Evolutionary conservation across 1,140 invertebrate species (phyloP).

Genomic region (Achroia grisella): DNA sequence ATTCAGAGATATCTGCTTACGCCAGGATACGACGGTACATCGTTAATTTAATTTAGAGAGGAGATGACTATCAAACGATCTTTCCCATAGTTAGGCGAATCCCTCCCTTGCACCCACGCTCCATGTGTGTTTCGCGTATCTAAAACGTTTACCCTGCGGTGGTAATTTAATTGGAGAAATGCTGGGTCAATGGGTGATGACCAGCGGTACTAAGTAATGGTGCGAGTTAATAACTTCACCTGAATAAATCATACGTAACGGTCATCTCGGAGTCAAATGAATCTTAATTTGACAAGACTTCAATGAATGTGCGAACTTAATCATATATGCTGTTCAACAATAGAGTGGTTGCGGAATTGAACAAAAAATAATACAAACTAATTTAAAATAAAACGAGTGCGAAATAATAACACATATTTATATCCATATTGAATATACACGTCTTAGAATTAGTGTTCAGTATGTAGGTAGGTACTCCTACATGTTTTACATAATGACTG

Average conservation of each 20-base stretch:
- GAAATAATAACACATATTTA: conserved; percentile 24
- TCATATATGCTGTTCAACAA: conserved; percentile 22
- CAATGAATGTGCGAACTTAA: conserved; percentile 44
- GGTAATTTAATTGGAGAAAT: conserved; percentile 32
- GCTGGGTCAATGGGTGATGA: conserved; percentile 48
- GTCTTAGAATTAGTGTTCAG: conserved; percentile 17
- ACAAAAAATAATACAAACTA: conserved; percentile 14
- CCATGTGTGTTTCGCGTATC: background rate
- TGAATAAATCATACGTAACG: conserved; percentile 47
- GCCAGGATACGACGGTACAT: too few species aligned
- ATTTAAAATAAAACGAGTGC: conserved; percentile 12
- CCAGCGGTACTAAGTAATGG: conserved; percentile 23
- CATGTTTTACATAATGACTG: conserved; percentile 11
- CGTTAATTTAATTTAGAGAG: too few species aligned
- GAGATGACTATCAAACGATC: too few species aligned
- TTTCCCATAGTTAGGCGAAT: too few species aligned
- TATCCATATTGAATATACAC: conserved; percentile 23
- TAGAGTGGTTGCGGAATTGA: conserved; percentile 10
- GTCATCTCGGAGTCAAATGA: conserved; percentile 32
- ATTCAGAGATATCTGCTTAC: too few species aligned
- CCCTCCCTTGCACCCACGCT: too few species aligned
- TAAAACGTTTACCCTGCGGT: conserved; percentile 18
- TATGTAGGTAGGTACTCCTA: conserved; percentile 10
- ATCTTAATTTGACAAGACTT: conserved; percentile 40
- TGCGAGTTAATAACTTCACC: conserved; percentile 31